Base-by-base conservation (phyloP, 1,140 invertebrate genomes). In the Leptinotarsa undecemlineata region DNA sequence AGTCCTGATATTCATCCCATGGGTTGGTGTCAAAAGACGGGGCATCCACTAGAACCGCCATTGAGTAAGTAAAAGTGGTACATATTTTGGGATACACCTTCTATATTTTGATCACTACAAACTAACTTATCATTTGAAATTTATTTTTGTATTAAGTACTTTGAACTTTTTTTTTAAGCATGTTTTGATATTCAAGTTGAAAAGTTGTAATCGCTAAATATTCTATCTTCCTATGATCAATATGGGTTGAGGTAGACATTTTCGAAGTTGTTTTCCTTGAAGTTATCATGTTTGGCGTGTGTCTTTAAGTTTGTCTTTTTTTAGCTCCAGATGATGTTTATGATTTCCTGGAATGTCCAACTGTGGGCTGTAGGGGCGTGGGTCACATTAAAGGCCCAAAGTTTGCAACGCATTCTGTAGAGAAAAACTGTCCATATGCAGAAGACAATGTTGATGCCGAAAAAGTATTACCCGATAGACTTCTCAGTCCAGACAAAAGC, bases 1-100 rank as follows among this genome's bases (percentile, higher is more conserved):
- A 94, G 91, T 75, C 89, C 92, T 0, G 94, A 97, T 85, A 91
- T 98, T 80, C 96, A 98, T 89, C 96, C 96, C 17, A 89, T 94
- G 78, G 94, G 94, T 23, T 99, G 96, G 95, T 96, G 95, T 84
- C 85, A 89, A 74, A 94, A 94, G 85, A 97, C 95, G 3, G 92
- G 92, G 48, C 95, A 97, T 86, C 92, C 93, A 1, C 83, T 98
- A 5, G 94, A 97, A 86, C 89, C 92, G 2, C 95, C 96, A 61
- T 86, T 93, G 19, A 92, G 91, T 92, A 85, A 89, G 89, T 84
- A n/a, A 15, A 42, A 42, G 11, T 42, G 1, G 33, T 42, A 42
- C 11, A 11, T 42, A 42, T 42, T 11, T 42, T 42, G 8, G 33
- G 5, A 33, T 26, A 26, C 5, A 26, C 6, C 26, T 33, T 33